Evolutionary conservation across 2,113 vertebrate species (phyloP).

Genomic region (Gnathochromis pfefferi): DNA sequence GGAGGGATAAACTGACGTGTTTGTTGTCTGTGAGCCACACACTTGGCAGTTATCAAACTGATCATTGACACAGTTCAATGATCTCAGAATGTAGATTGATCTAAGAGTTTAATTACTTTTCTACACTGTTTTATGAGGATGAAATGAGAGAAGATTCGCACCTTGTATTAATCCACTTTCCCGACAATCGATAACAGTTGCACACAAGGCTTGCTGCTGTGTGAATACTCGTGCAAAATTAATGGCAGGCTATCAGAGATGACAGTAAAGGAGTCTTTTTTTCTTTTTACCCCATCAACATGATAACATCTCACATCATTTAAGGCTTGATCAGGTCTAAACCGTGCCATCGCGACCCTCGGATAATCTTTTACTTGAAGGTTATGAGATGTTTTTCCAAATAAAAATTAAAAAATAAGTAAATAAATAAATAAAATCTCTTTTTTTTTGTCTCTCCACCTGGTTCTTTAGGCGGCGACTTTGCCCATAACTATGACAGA

Average conservation of each 20-base stretch:
- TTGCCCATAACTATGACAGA: constrained; percentile 72
- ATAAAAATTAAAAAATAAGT: fast-evolving
- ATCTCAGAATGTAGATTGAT: background rate
- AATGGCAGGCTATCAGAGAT: background rate
- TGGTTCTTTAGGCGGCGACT: constrained; percentile 60
- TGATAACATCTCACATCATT: background rate
- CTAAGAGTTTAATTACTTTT: background rate
- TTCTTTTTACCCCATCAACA: background rate
- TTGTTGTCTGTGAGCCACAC: background rate
- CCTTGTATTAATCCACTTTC: background rate
- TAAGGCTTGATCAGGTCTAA: background rate
- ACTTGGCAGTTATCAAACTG: background rate
- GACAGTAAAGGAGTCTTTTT: background rate
- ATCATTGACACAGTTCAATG: background rate
- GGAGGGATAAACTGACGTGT: background rate
- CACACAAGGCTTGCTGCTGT: background rate
- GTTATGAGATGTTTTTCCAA: fast-evolving
- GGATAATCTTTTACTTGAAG: background rate
- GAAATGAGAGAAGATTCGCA: background rate
- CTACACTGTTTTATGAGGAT: background rate
- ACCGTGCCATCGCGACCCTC: background rate
- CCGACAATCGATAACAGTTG: background rate
- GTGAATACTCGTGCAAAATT: background rate
- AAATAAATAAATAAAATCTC: background rate
- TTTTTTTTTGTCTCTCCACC: background rate